Evolutionary conservation across 2,797 vertebrate genomes (phyloP), one percentile per base, ranked within the genome.

Genomic region (Hafferia zeledoni): DNA sequence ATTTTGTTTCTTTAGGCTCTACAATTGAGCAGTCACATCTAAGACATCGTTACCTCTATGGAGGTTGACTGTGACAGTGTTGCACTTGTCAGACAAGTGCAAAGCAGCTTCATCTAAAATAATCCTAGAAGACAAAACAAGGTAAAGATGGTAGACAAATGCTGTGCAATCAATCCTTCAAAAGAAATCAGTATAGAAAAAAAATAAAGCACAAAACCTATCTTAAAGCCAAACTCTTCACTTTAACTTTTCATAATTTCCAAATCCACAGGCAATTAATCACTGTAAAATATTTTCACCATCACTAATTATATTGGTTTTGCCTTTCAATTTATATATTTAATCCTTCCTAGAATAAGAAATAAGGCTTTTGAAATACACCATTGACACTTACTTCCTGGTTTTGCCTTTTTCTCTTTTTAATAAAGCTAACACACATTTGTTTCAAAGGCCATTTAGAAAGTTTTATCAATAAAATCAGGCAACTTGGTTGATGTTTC

Each of bases 21-120:
- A 41, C 9, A 72, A 47, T 23, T 46, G 17, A 60, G 47, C 43
- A 56, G 19, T 68, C 23, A 64, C 6, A 83, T 17, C 9, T 60
- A 33, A 71, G 85, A 43, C 44, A 67, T 25, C 49, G 97, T 98
- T 95, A 99, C 99, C 99, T 96, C 99, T 98, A 8, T 94, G 98
- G 59, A 99, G 96, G 96, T 99, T 99, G 85, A 99, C 98, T 44
- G 97, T 97, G 39, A 99, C 98, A 4, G 98, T 98, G 39, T 99
- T 99, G 93, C 97, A 99, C 96, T 99, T 99, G 96, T 99, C 99
- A 68, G 99, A 99, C 56, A 99, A 98, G 97, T 99, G 99, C 76
- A 99, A 97, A 85, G 99, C 98, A 68, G 99, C 99, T 97, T 99
- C 99, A 80, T 99, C 99, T 97, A 99, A 97, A 97, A 99, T 99